Evolutionary conservation across 2,113 vertebrate genomes (phyloP).

Genomic region (Perca flavescens): DNA sequence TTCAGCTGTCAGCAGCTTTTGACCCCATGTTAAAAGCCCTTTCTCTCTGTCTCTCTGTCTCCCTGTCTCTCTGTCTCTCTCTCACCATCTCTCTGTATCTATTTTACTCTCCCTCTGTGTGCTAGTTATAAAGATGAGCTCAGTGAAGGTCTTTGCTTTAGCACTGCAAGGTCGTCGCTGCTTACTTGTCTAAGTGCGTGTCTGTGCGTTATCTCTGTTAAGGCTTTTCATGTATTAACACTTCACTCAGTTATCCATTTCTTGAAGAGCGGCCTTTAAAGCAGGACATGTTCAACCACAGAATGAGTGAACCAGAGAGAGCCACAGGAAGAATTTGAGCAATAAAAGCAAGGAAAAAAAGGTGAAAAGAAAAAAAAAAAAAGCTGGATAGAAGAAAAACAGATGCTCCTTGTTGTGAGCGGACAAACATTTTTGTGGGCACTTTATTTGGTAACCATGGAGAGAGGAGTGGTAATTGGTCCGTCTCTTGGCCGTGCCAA

Average conservation of each 20-base stretch:
- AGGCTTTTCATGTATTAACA: constrained; percentile 12
- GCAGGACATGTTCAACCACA: constrained; percentile 20
- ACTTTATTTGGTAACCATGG: constrained; percentile 76
- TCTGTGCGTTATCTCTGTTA: constrained; percentile 35
- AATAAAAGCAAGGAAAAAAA: constrained; percentile 44
- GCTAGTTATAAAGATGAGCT: constrained; percentile 37
- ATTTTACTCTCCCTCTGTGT: constrained; percentile 21
- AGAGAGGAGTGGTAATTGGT: constrained; percentile 73
- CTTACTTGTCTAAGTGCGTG: constrained; percentile 27
- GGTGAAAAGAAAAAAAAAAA: constrained; percentile 15
- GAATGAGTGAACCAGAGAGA: constrained; percentile 18
- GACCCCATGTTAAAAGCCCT: constrained; percentile 40
- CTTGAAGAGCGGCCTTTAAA: constrained; percentile 29
- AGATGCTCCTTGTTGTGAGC: constrained; percentile 68
- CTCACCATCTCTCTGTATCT: constrained; percentile 13
- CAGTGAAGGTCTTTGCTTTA: constrained; percentile 26
- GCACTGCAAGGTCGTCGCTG: constrained; percentile 17
- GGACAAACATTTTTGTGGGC: constrained; percentile 75
- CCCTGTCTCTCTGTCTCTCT: constrained; percentile 3
- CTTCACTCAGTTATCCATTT: constrained; percentile 25
- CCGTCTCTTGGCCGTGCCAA: constrained; percentile 45
- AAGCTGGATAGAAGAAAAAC: constrained; percentile 45
- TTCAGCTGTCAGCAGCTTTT: constrained; percentile 71
- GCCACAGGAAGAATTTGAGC: constrained; percentile 9
- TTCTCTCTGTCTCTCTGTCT: background rate